These are phyloP conservation scores for Apolygus lucorum DNA, from an alignment of 1,140 invertebrate genomes.

Conservation along the genomic window DNA sequence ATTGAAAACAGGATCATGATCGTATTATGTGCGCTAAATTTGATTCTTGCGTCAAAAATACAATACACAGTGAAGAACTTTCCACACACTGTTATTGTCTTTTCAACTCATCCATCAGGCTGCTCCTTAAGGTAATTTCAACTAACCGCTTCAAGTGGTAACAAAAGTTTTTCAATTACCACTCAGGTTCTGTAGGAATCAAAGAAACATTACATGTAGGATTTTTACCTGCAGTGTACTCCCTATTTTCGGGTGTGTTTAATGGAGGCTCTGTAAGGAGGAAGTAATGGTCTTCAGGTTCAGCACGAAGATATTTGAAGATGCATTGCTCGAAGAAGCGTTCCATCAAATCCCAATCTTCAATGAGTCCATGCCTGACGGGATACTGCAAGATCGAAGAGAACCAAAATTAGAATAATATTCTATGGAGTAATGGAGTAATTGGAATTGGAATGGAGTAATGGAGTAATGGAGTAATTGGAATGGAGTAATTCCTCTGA, in stretches of 20 bases:
- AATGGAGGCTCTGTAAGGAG: slow-evolving; percentile 97
- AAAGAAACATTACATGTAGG: too few species aligned
- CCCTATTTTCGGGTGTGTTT: slow-evolving; percentile 98
- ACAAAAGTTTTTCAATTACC: too few species aligned
- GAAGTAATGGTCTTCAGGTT: slow-evolving; percentile 99
- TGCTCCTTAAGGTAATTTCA: not conserved
- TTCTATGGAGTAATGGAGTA: not conserved
- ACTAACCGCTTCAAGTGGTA: too few species aligned
- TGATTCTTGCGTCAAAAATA: too few species aligned
- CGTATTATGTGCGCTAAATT: too few species aligned
- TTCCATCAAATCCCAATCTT: slow-evolving; percentile 99
- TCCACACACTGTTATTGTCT: too few species aligned
- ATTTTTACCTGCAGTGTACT: slow-evolving; percentile 85
- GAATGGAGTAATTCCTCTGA: too few species aligned
- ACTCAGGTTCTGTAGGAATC: too few species aligned
- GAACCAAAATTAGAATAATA: too few species aligned
- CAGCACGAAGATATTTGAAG: slow-evolving; percentile 96
- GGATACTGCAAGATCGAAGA: slow-evolving; percentile 86
- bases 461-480: too few species aligned
- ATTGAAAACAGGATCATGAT: too few species aligned
- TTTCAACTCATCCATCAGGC: not conserved
- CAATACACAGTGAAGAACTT: too few species aligned
- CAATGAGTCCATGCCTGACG: slow-evolving; percentile 95
- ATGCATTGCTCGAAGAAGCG: slow-evolving; percentile 97
- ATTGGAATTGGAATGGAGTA: not conserved